Evolutionary conservation across 2,797 vertebrate genomes (phyloP), one percentile per base, ranked within the genome.

Genomic region (Remorina albescens): DNA sequence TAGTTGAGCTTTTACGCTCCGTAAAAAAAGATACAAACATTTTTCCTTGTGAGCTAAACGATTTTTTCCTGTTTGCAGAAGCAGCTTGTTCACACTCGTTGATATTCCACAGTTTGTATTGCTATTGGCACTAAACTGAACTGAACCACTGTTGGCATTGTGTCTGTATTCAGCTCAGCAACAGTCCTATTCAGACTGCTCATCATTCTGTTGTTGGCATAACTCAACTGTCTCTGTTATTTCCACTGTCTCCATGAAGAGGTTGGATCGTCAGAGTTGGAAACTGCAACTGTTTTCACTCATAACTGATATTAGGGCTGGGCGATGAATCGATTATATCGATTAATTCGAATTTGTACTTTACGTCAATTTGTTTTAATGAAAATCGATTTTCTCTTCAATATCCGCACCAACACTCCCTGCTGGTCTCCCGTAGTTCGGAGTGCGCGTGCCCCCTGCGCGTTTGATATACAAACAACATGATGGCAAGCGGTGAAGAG

Each of bases 41-140:
- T 46, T 25, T 59, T 46, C 41, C 16, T 28, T 19, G 3, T 67
- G 26, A 67, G n/a, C 41, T 44, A 8, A 5, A 11, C 8, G n/a
- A 26, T 21, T 19, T 67, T 46, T 57, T 47, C 16, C 39, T 66
- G 47, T 58, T 36, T 54, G 46, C 21, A 59, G 62, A 53, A 23
- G 46, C 19, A 23, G 28, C 42, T 50, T 76, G 65, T 75, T 68
- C 41, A 50, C 51, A 3, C 57, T 46, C 30, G 34, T 37, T 51
- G 69, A 72, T 78, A 37, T 66, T 66, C 25, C 28, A 39, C 41
- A n/a, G 36, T 62, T 61, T 61, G 51, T 19, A 34, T 53, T 58
- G 68, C 56, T 44, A 30, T 23, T 69, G 66, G 59, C 44, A 57
- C 32, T 0, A 28, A 57, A 63, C 51, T 0, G 36, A 57, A 63